Percentiles rank a stretch among this genome's conserved stretches.
Evolutionary conservation across 2,797 vertebrate species (phyloP).

Genomic region (Platalea minor): DNA sequence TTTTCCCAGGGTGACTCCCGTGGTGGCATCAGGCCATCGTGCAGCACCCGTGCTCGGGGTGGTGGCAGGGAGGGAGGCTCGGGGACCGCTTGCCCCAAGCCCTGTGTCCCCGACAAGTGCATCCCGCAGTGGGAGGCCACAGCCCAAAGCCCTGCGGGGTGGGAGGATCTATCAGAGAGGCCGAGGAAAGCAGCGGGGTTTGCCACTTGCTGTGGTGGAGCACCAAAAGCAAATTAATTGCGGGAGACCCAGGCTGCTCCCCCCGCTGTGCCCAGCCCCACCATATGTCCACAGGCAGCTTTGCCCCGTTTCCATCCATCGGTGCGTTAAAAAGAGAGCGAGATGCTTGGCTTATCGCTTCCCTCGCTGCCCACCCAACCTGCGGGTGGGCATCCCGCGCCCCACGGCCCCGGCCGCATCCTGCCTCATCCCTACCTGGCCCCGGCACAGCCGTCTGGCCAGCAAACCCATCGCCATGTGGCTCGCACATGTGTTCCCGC

Average conservation of each 20-base stretch:
- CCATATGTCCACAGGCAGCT: background rate
- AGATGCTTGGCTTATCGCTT: background rate
- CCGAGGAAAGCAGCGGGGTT: background rate
- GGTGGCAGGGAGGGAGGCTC: background rate
- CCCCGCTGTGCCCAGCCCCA: background rate
- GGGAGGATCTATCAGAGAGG: background rate
- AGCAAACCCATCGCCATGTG: background rate
- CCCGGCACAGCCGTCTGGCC: background rate
- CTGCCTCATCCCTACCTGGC: background rate
- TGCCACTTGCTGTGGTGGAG: background rate
- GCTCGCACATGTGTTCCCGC: background rate
- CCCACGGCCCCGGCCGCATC: rapidly evolving
- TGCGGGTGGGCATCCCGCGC: background rate
- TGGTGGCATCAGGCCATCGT: rapidly evolving
- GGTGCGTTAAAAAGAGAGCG: rapidly evolving
- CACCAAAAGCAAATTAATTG: background rate
- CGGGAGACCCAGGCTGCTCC: background rate
- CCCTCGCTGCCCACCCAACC: background rate
- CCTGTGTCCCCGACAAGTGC: rapidly evolving
- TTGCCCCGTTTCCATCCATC: background rate
- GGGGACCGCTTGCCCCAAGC: background rate
- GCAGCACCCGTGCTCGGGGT: rapidly evolving
- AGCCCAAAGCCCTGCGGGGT: rapidly evolving
- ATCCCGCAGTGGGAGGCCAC: rapidly evolving
- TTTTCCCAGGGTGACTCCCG: background rate